Percentiles rank a stretch among this genome's conserved stretches.
phyloP scores from a whole-genome alignment of 2,797 vertebrate species.

The Protosalanx chinensis region DNA sequence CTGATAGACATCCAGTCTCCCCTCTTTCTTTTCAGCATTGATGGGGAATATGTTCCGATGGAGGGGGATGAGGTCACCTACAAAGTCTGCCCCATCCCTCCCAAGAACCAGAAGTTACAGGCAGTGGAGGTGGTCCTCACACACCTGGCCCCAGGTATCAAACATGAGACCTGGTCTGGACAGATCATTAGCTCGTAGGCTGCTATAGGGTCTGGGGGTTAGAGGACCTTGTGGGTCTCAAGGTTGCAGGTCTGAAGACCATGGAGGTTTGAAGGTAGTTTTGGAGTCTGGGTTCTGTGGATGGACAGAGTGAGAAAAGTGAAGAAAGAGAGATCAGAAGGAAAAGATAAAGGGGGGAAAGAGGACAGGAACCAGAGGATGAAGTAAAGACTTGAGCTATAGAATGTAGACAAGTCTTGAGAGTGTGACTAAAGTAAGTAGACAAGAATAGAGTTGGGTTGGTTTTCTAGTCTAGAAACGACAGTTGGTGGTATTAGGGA shows the following conservation, averaged over 20 bases:
- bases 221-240: background rate
- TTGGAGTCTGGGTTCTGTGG: background rate
- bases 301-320: slow-evolving; percentile 7
- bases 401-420: slow-evolving; percentile 26
- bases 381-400: slow-evolving; percentile 39
- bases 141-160: slow-evolving; percentile 88
- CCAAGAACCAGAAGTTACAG: slow-evolving; percentile 98
- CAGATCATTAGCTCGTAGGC: slow-evolving; percentile 92
- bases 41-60: slow-evolving; percentile 95
- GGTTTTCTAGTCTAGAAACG: background rate
- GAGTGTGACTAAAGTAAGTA: slow-evolving; percentile 35
- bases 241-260: background rate
- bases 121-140: slow-evolving; percentile 95
- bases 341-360: background rate
- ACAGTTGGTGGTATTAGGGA: slow-evolving; percentile 26
- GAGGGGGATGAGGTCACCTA: slow-evolving; percentile 97
- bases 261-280: no score
- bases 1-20: background rate
- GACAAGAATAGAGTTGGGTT: slow-evolving; percentile 19
- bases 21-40: slow-evolving; percentile 76
- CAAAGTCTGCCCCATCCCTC: slow-evolving; percentile 94
- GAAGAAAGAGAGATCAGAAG: slow-evolving; percentile 11
- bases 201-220: background rate
- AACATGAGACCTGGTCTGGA: slow-evolving; percentile 98
- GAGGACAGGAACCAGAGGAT: slow-evolving; percentile 43